These are phyloP conservation scores for Vannuccia rotundouncinata DNA, from an alignment of 2,888 invertebrate species.

Conservation along the genomic window DNA sequence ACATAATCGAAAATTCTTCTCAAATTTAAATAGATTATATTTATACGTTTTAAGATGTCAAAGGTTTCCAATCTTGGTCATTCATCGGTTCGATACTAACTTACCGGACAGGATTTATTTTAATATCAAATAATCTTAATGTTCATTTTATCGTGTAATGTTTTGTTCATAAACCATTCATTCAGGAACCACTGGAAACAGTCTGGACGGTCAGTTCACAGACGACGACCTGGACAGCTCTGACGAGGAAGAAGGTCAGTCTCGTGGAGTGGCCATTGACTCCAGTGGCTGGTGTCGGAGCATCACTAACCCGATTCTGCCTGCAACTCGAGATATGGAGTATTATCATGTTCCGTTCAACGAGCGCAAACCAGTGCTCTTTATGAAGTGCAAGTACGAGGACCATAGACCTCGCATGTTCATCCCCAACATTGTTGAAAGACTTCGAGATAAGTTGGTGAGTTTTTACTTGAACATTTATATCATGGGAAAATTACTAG, in stretches of 20 bases:
- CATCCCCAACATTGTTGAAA: constrained; percentile 43
- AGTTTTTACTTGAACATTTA: no score
- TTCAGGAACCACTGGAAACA: constrained; percentile 31
- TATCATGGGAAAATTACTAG: no score
- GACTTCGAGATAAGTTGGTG: constrained; percentile 40
- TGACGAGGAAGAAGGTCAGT: background rate
- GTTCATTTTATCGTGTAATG: no score
- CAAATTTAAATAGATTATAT: no score
- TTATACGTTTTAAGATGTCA: no score
- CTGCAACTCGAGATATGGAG: constrained; percentile 25
- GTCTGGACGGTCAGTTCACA: background rate
- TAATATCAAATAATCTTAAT: no score
- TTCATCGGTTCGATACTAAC: no score
- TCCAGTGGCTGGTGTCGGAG: constrained; percentile 35
- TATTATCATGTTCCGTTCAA: constrained; percentile 43
- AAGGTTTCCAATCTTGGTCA: no score
- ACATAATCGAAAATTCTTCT: no score
- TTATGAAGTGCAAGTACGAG: constrained; percentile 42
- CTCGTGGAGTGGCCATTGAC: background rate
- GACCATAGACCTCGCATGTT: constrained; percentile 43
- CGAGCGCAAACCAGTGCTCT: constrained; percentile 44
- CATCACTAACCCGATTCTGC: constrained; percentile 22
- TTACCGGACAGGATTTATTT: no score
- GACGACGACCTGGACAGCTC: constrained; percentile 12
- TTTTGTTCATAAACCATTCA: no score